Percentiles rank a stretch among this genome's conserved stretches.
Evolutionary conservation across 2,113 vertebrate genomes (phyloP).

Genomic region (Ptychochromis oligacanthus): DNA sequence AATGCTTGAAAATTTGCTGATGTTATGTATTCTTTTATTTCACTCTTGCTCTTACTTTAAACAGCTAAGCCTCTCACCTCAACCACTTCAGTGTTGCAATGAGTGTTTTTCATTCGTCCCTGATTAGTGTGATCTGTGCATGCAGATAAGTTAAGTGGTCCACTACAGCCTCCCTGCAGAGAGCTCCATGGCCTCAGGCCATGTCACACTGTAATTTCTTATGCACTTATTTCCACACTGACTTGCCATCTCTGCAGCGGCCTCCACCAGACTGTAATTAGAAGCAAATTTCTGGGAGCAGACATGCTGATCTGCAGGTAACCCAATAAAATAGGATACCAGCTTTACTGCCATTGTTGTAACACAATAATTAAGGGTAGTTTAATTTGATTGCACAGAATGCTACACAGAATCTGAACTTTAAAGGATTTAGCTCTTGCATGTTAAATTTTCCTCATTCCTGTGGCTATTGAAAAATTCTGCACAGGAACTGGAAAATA

Average conservation of each 20-base stretch:
- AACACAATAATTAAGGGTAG: constrained; percentile 24
- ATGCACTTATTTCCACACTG: constrained; percentile 66
- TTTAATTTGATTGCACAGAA: neutral
- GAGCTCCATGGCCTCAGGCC: constrained; percentile 41
- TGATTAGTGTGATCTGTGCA: constrained; percentile 35
- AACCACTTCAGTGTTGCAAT: neutral
- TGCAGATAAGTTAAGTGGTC: constrained; percentile 63
- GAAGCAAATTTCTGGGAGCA: constrained; percentile 58
- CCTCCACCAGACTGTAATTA: constrained; percentile 65
- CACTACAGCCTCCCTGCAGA: constrained; percentile 42
- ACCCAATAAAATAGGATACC: constrained; percentile 34
- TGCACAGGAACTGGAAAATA: neutral
- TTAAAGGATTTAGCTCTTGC: neutral
- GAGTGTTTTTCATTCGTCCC: constrained; percentile 8
- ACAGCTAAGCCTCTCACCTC: neutral
- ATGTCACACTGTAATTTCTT: constrained; percentile 62
- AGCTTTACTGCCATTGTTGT: constrained; percentile 19
- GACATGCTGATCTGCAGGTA: constrained; percentile 48
- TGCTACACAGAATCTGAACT: neutral
- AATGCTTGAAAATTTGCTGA: neutral
- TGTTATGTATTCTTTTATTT: neutral
- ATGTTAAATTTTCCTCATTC: neutral
- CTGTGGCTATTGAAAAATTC: neutral
- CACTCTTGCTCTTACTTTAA: neutral
- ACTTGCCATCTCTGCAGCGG: constrained; percentile 55